Conservation (phyloP, 2,888 invertebrate genomes). For the Operophtera brumata region DNA sequence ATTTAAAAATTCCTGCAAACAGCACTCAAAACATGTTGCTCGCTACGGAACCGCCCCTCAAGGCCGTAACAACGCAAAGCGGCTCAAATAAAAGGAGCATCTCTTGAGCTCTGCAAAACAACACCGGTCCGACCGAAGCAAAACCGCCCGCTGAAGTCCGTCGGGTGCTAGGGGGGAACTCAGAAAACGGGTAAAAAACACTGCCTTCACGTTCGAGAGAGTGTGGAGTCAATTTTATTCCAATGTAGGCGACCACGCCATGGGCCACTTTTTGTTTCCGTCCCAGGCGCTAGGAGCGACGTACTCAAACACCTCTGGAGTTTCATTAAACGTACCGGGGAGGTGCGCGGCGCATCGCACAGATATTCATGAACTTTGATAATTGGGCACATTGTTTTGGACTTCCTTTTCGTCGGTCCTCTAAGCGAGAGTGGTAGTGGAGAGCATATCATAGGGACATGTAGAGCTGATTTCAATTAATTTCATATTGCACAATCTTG, state of each 20-base stretch:
- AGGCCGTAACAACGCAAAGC: slow-evolving; percentile 73
- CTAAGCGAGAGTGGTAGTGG: slow-evolving; percentile 1
- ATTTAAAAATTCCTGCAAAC: slow-evolving; percentile 77
- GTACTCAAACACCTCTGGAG: slow-evolving; percentile 77
- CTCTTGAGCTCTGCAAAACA: slow-evolving; percentile 80
- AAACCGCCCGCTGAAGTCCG: slow-evolving; percentile 80
- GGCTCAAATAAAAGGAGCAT: slow-evolving; percentile 78
- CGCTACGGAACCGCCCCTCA: slow-evolving; percentile 68
- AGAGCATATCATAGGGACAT: background rate
- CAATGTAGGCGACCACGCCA: slow-evolving; percentile 79
- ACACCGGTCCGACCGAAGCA: slow-evolving; percentile 77
- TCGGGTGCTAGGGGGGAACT: slow-evolving; percentile 54
- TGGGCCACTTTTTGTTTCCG: slow-evolving; percentile 79
- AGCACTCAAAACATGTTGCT: slow-evolving; percentile 74
- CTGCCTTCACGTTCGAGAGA: slow-evolving; percentile 78
- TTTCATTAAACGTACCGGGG: slow-evolving; percentile 69
- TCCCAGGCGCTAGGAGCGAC: slow-evolving; percentile 74
- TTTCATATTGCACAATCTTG: background rate
- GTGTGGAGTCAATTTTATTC: slow-evolving; percentile 81
- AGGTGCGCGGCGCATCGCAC: slow-evolving; percentile 18
- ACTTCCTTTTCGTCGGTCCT: slow-evolving; percentile 31
- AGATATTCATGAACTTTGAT: slow-evolving; percentile 37
- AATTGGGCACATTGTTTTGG: slow-evolving; percentile 35
- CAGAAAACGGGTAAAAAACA: slow-evolving; percentile 72
- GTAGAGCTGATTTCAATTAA: background rate